Base-by-base conservation (phyloP, 2,888 invertebrate genomes). In the Macrophya annulata region DNA sequence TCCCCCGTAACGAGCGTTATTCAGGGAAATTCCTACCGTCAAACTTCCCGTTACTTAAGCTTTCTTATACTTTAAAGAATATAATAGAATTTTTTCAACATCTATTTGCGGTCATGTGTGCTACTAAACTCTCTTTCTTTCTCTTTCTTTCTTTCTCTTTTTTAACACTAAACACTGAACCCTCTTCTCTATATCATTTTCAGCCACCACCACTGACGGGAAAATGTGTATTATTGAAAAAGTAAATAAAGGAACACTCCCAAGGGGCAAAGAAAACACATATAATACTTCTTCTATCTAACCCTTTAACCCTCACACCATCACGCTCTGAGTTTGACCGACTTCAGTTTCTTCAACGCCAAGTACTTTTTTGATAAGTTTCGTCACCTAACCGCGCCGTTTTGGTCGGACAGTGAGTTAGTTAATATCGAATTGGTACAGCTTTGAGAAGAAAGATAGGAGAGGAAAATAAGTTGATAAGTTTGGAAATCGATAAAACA, bases 1-100 rank as follows among this genome's bases (percentile, higher is more conserved):
- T 31, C 55, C n/a, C 74, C 74, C 74, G 87, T 90, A 90, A 89
- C 86, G 90, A 90, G 89, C 87, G 88, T 89, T 89, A 87, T 88
- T 87, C 85, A 85, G 74, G 84, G 84, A 85, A 86, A 86, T 87
- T 88, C 84, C 86, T 86, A 45, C 83, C 71, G 85, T 83, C 85
- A 83, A 85, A 85, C 82, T 85, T 85, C 9, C 55, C 51, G 31
- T 74, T 43, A 74, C 77, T 55, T 77, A 51, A 77, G 31, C 43
- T 51, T 77, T 55, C 55, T 77, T 77, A 31, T 55, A 31, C 25
- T 37, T 55, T 77, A 31, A 55, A n/a, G 21, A 43, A 45, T 21
- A 45, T 21, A 74, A 74, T 74, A 45, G 21, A 43, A 74, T 74
- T 45, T 74, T 74, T 21, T 8, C 71, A n/a, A 12, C 43, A 4